Percentiles rank a stretch among this genome's conserved stretches.
Conservation (phyloP, 1,140 invertebrate genomes). For the Ooceraea biroi region DNA sequence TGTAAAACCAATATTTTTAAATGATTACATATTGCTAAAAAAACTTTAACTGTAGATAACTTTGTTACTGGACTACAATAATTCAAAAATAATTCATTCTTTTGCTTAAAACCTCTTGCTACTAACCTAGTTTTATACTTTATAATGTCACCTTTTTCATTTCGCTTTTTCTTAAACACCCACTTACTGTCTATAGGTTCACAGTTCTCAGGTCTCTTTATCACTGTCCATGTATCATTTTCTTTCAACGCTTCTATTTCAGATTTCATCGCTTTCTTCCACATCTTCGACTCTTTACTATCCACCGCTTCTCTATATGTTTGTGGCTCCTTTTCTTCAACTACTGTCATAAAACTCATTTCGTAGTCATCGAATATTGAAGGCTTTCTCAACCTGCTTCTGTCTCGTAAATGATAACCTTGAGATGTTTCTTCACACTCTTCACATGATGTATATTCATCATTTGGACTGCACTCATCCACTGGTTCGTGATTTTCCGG, state of each 20-base stretch:
- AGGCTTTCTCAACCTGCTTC: not conserved
- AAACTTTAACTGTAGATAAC: conserved; percentile 55
- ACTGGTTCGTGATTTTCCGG: not conserved
- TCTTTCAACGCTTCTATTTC: conserved; percentile 1
- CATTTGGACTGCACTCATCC: not conserved
- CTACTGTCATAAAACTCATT: not conserved
- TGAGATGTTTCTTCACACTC: not conserved
- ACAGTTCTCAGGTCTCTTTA: not conserved
- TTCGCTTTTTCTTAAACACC: no score
- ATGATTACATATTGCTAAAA: conserved; percentile 54
- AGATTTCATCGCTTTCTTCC: not conserved
- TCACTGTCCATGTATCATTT: not conserved
- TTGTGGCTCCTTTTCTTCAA: not conserved
- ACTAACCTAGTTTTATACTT: not conserved
- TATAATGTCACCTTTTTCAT: not conserved
- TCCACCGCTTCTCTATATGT: not conserved
- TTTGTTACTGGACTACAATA: no score
- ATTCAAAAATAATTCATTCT: not conserved
- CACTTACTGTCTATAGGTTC: not conserved
- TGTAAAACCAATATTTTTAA: conserved; percentile 65
- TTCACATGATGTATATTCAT: not conserved
- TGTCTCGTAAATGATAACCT: not conserved
- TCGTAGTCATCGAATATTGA: not conserved
- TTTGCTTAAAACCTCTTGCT: conserved; percentile 20
- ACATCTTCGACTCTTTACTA: not conserved